Base-by-base conservation (phyloP, 2,113 vertebrate species). In the Ciconia maguari region DNA sequence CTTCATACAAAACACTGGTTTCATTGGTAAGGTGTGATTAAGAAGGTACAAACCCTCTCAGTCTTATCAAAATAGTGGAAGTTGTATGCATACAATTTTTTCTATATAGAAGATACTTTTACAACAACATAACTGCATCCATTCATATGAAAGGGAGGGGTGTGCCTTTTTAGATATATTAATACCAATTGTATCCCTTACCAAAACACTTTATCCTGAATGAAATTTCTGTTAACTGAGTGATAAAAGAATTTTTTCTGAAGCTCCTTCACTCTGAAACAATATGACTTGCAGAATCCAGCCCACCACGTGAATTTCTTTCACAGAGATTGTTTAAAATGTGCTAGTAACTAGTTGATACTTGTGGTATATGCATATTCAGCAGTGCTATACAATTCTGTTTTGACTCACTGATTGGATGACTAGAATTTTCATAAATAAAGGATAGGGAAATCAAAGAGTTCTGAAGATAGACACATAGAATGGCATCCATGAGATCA, bases 361-460 rank as follows among this genome's bases (percentile, higher is more conserved):
- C 68, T 77, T 88, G 21, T 14, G 6, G 34, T 49, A 90, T 87
- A 65, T 94, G 81, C 87, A 83, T 82, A 92, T 91, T 95, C 93
- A 95, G 89, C 87, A 93, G 62, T 48, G 54, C 82, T 91, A 58
- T 79, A 83, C 36, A 89, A 85, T 83, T 87, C 42, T 91, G 66
- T 83, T 95, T 95, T 89, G 70, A 58, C 22, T 87, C 77, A 84
- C 49, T 94, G 95, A 89, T 93, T 94, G 93, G 84, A 85, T 79
- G 74, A 84, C 70, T 77, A 57, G 70, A 93, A 94, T 89, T 95
- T 87, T 95, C 55, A 82, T 89, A 93, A 95, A 92, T 90, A 81
- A 84, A 89, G 65, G 61, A 87, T 80, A 14, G 93, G 25, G 25
- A 93, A 95, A 97, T 95, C 87, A 96, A 85, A 90, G 72, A 77